phyloP scores from a whole-genome alignment of 2,113 vertebrate species.

The Sminthopsis crassicaudata region DNA sequence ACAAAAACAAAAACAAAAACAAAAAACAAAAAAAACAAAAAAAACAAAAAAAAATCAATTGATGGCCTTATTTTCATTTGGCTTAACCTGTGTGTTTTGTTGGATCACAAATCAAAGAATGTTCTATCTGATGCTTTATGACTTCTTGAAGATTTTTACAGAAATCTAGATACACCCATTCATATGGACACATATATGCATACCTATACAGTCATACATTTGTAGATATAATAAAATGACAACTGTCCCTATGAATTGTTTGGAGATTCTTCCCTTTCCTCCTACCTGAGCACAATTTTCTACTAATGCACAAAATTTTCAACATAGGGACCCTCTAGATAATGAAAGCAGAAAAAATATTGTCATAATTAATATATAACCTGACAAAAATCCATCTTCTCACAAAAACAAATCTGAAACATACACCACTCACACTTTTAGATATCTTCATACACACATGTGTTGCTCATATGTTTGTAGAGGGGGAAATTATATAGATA shows the following conservation, averaged over 20 bases:
- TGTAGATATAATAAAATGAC: background rate
- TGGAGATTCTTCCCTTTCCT: background rate
- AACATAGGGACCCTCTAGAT: background rate
- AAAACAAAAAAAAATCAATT: background rate
- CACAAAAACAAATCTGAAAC: no score
- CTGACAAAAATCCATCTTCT: no score
- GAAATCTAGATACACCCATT: background rate
- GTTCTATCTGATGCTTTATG: background rate
- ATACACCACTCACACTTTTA: background rate
- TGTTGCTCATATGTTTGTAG: background rate
- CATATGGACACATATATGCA: rapidly evolving
- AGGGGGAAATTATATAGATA: background rate
- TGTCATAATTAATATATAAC: background rate
- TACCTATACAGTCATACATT: background rate
- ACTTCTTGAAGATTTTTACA: background rate
- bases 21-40: no score
- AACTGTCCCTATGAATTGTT: background rate
- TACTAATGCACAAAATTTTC: background rate
- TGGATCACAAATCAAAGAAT: background rate
- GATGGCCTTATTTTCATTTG: background rate
- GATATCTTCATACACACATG: background rate
- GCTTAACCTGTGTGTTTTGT: background rate
- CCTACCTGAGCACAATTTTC: background rate
- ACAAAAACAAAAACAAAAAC: no score
- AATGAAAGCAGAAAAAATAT: background rate